These are phyloP conservation scores for Toxonevra muliebris DNA, from an alignment of 2,888 invertebrate species.

Conservation along the genomic window DNA sequence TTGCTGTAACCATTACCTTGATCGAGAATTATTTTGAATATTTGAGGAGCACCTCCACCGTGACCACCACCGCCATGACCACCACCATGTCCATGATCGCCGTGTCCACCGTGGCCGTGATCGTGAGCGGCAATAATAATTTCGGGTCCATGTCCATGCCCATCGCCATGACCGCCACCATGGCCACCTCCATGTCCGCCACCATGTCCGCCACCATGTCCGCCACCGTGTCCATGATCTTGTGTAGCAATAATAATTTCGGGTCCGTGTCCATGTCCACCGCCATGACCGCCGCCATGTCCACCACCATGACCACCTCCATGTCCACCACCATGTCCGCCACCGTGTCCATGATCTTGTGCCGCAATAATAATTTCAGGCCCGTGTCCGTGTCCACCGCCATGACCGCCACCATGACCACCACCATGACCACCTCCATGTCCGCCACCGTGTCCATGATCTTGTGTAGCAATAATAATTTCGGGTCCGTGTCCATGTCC, in stretches of 20 bases:
- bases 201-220: slow-evolving; percentile 13
- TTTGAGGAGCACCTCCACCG: slow-evolving; percentile 16
- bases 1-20: slow-evolving; percentile 15
- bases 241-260: slow-evolving; percentile 4
- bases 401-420: slow-evolving; percentile 27
- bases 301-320: slow-evolving; percentile 21
- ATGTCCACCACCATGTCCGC: slow-evolving; percentile 29
- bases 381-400: slow-evolving; percentile 33
- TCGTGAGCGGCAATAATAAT: slow-evolving; percentile 15
- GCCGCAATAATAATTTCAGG: slow-evolving; percentile 27
- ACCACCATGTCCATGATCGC: slow-evolving; percentile 33
- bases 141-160: slow-evolving; percentile 35
- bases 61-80: slow-evolving; percentile 20
- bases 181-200: slow-evolving; percentile 9
- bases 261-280: background rate
- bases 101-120: slow-evolving; percentile 37
- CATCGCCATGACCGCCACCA: slow-evolving; percentile 34
- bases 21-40: slow-evolving; percentile 26
- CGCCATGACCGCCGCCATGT: slow-evolving; percentile 1
- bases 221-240: slow-evolving; percentile 5
- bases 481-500: slow-evolving; percentile 30
- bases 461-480: slow-evolving; percentile 12
- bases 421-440: slow-evolving; percentile 21
- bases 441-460: slow-evolving; percentile 22
- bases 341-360: slow-evolving; percentile 24